Percentiles rank a stretch among this genome's conserved stretches.
Conservation (phyloP, 2,113 vertebrate genomes). For the rat (Rattus norvegicus) region GRCr8 NC_086039.1:58915501-58916000, state of each 20-base stretch:
- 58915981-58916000: too few species aligned
- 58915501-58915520: not conserved
- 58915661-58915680: not conserved
- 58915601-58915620: not conserved
- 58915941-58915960: too few species aligned
- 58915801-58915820: slow-evolving; percentile 25
- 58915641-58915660: too few species aligned
- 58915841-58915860: not conserved
- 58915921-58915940: slow-evolving; percentile 3
- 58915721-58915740: slow-evolving; percentile 31
- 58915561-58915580: not conserved
- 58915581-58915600: slow-evolving; percentile 6
- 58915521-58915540: slow-evolving; percentile 26
- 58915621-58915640: not conserved
- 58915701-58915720: not conserved
- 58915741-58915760: not conserved
- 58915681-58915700: not conserved
- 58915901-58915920: not conserved
- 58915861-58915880: not conserved
- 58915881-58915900: not conserved
- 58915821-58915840: slow-evolving; percentile 24
- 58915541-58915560: slow-evolving; percentile 27
- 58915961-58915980: too few species aligned
- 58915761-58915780: slow-evolving; percentile 49
- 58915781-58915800: slow-evolving; percentile 47